Conservation (phyloP, 2,797 vertebrate genomes). For the Gephyroberyx darwinii region DNA sequence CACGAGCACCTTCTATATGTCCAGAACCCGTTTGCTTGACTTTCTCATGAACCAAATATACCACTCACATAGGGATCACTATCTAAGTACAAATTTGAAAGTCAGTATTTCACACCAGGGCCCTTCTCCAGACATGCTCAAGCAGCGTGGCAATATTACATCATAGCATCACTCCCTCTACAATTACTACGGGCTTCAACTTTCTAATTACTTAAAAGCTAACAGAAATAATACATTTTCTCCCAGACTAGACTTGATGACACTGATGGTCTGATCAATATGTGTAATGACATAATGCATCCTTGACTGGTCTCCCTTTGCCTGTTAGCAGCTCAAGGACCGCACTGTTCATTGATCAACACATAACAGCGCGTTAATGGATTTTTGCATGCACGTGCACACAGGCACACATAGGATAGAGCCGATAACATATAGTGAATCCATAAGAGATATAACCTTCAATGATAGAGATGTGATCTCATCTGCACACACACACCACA, state of each 20-base stretch:
- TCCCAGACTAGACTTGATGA: conserved; percentile 38
- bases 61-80: too few relatives aligned
- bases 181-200: conserved; percentile 18
- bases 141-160: background rate
- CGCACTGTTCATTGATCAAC: conserved; percentile 52
- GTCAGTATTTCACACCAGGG: conserved; percentile 3
- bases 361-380: conserved; percentile 62
- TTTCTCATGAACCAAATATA: too few relatives aligned
- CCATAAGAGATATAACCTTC: background rate
- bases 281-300: conserved; percentile 76
- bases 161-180: conserved; percentile 12
- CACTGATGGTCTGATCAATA: conserved; percentile 67
- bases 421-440: background rate
- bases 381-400: conserved; percentile 17
- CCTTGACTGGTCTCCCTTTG: conserved; percentile 50
- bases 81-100: background rate
- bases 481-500: background rate
- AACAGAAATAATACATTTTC: conserved; percentile 55
- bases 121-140: background rate
- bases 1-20: background rate
- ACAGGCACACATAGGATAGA: background rate
- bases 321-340: conserved; percentile 42
- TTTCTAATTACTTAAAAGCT: conserved; percentile 17
- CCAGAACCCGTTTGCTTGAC: background rate
- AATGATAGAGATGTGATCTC: background rate